Base-by-base conservation (phyloP, 2,797 vertebrate species). In the Gymnocypris eckloni region DNA sequence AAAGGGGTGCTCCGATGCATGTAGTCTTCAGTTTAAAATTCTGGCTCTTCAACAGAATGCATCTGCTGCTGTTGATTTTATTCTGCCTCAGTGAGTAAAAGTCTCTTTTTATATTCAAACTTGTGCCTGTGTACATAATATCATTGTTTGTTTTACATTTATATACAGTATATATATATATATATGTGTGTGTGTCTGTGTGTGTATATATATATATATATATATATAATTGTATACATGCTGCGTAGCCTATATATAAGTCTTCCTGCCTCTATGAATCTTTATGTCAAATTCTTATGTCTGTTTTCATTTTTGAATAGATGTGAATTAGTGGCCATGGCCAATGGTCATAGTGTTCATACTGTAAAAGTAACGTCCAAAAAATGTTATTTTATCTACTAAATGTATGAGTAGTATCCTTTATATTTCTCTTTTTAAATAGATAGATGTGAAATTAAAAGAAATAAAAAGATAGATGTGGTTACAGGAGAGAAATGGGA, bases 51-150 rank as follows among this genome's bases (percentile, higher is more conserved):
- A 61, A 70, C 87, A 50, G 77, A 88, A 90, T 88, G 89, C 43
- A 84, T 81, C 83, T 59, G 66, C 81, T 88, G 77, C 71, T 88
- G 54, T 84, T 86, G 37, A 48, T 88, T 79, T 86, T 78, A 67
- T 54, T 90, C 89, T 86, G 81, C 66, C 81, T 90, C 89, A 87
- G 89, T 90, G 37, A 90, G 89, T 88, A 86, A 81, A 85, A 48
- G 3, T 48, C 9, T 37, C 20, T 37, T 10, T 72, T 59, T 54
- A 45, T 50, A 39, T 78, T 39, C 3, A 39, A n/a, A 15, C 22
- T 61, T 75, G 37, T 79, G 33, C 70, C 43, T 67, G 22, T 39
- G 61, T 78, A 18, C 56, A 37, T 67, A 22, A 41, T 77, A n/a
- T 20, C 22, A 56, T n/a, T 37, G 25, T 43, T 71, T 59, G 22